Evolutionary conservation across 2,888 invertebrate species (phyloP), one percentile per base, ranked within the genome.

Genomic region (Notocelia uddmanniana): DNA sequence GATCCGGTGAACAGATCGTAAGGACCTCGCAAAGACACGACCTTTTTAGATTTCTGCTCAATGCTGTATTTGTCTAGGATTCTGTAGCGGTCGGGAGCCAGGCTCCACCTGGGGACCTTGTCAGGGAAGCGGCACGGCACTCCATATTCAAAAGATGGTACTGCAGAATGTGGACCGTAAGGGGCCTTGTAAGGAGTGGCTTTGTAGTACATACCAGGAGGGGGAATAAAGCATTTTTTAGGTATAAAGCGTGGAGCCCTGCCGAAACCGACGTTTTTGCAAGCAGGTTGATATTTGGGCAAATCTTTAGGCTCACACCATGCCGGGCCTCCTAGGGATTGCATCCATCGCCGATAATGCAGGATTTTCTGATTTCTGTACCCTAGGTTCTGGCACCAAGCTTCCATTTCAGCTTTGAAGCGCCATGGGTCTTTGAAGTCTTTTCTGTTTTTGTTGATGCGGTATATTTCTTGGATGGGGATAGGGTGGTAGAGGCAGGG

Each of bases 1-100:
- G 86, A 87, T 0, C 95, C 95, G 0, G 95, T 94, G 75, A 92
- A 93, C 1, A 93, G 79, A 62, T 92, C 90, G 74, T 93, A 93
- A 0, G 93, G 93, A 0, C 93, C 92, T 37, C 88, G 81, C 21
- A 83, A 74, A 0, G 93, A 92, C 2, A 92, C 87, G 0, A 90
- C 0, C 75, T 89, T 92, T 2, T 88, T 88, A 1, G 90, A 78
- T 79, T 87, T 91, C 73, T 88, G 78, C 26, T 89, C 90, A 26
- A 92, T 89, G 60, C 79, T 75, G 21, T 88, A 85, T 76, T 86
- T 87, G 69, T 93, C 93, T 8, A 87, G 48, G 23, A 92, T 86
- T 1, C 9, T 81, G 75, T 93, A 93, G n/a, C 92, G 87, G 71
- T 92, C 79, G 1, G 90, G 86, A 1, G 93, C 90, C 18, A 92